Percentiles rank a stretch among this genome's conserved stretches.
These are phyloP conservation scores for Heliocidaris erythrogramma DNA, from an alignment of 35 echinoderm and acorn worm genomes.

Conservation along the genomic window DNA sequence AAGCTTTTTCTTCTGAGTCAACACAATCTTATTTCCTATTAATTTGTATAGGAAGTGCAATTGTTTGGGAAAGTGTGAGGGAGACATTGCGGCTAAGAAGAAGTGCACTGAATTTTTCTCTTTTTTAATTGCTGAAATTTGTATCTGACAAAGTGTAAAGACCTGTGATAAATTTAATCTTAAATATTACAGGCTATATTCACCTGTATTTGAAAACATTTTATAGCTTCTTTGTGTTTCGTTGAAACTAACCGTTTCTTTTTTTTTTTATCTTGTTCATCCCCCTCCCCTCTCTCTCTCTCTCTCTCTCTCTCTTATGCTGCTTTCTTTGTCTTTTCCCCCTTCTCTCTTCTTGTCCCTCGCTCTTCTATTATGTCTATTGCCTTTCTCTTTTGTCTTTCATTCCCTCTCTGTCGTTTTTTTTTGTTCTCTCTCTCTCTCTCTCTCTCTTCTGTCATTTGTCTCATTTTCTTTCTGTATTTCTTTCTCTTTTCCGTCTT, in stretches of 20 bases:
- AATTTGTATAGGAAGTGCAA: not conserved
- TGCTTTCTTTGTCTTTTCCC: not conserved
- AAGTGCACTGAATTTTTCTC: not conserved
- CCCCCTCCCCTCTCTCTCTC: not conserved
- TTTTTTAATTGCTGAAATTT: not conserved
- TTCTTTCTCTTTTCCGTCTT: no score
- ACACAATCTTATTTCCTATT: not conserved
- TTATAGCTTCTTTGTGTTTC: not conserved
- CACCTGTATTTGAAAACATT: no score
- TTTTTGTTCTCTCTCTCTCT: no score
- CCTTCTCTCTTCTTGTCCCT: no score
- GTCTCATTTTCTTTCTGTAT: no score
- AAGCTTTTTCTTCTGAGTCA: not conserved
- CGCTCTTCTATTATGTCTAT: no score
- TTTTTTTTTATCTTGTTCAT: not conserved
- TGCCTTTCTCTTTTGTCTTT: not conserved
- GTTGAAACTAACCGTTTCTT: not conserved
- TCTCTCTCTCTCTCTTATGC: not conserved
- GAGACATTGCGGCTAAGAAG: not conserved
- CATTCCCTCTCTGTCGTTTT: no score
- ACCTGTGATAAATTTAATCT: not conserved
- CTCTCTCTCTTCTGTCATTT: no score
- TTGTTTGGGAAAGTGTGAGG: not conserved
- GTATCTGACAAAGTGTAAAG: not conserved
- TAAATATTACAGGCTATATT: not conserved